phyloP scores from a whole-genome alignment of 2,888 invertebrate species.

The Neoitamus cyanurus region DNA sequence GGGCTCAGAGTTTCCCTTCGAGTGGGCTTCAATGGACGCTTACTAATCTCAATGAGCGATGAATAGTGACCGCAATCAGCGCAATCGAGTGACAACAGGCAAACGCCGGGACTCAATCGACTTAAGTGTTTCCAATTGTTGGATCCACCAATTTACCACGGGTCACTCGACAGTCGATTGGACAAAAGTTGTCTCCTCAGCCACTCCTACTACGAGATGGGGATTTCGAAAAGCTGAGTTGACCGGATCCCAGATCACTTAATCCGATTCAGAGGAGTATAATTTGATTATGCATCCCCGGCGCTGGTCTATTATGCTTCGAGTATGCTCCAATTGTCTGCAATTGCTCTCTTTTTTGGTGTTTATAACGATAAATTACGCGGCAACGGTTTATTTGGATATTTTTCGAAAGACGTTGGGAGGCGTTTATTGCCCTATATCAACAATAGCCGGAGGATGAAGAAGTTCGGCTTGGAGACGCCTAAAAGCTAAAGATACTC shows the following conservation, averaged over 20 bases:
- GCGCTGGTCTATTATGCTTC: not conserved
- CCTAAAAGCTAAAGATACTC: not conserved
- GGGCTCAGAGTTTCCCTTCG: not conserved
- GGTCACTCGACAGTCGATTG: not conserved
- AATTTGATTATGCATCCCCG: conserved; percentile 27
- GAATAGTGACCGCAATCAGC: conserved; percentile 30
- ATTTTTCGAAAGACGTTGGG: not conserved
- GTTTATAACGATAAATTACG: not conserved
- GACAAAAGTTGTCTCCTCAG: not conserved
- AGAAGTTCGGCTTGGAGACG: not conserved
- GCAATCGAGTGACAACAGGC: conserved; percentile 40
- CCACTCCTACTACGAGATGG: not conserved
- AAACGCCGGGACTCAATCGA: conserved; percentile 24
- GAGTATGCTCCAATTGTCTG: not conserved
- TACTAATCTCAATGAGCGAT: conserved; percentile 26
- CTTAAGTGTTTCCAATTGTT: conserved; percentile 23
- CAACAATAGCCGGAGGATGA: not conserved
- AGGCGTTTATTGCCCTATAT: not conserved
- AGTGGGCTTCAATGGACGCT: conserved; percentile 24
- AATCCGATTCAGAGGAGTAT: conserved; percentile 8
- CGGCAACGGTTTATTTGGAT: not conserved
- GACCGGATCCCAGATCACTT: conserved; percentile 5
- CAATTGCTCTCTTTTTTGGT: not conserved
- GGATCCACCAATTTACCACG: not conserved
- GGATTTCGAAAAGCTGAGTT: conserved; percentile 17